Percentiles rank a stretch among this genome's conserved stretches.
Conservation (phyloP, 2,113 vertebrate genomes). For the Oceanites oceanicus region DNA sequence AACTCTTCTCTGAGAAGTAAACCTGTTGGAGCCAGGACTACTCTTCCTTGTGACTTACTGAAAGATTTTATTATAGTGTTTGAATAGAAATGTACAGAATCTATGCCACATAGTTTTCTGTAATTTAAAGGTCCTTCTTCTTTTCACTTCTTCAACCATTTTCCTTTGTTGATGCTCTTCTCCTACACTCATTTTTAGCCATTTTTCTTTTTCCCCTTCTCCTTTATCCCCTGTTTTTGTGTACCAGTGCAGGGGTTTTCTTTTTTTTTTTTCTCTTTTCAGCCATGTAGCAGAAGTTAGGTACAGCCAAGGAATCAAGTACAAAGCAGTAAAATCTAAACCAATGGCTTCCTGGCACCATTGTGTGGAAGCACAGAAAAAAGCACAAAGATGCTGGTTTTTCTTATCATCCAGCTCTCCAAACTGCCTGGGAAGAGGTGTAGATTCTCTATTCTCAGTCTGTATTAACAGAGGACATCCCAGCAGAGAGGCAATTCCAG, state of each 20-base stretch:
- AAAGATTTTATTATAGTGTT: not conserved
- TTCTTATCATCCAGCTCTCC: not conserved
- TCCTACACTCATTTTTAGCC: not conserved
- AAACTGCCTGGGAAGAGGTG: not conserved
- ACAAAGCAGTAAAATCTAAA: not conserved
- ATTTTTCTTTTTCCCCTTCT: not conserved
- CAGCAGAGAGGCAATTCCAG: not conserved
- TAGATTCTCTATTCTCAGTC: not conserved
- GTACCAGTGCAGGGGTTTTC: not conserved
- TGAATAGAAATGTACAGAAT: not conserved
- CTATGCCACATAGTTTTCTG: not conserved
- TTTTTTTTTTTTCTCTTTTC: not conserved
- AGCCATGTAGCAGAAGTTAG: not conserved
- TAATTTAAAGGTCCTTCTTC: not conserved
- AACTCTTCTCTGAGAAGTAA: not conserved
- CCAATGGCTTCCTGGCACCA: not conserved
- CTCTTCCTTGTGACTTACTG: not conserved
- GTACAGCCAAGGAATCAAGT: not conserved
- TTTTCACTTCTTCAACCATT: not conserved
- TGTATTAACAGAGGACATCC: not conserved
- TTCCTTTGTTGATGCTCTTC: not conserved
- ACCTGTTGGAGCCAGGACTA: not conserved
- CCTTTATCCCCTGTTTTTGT: not conserved
- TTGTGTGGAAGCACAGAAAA: not conserved
- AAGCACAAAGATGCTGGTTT: rapidly evolving